Evolutionary conservation across 2,888 invertebrate genomes (phyloP).

Genomic region (Philaethria dido): DNA sequence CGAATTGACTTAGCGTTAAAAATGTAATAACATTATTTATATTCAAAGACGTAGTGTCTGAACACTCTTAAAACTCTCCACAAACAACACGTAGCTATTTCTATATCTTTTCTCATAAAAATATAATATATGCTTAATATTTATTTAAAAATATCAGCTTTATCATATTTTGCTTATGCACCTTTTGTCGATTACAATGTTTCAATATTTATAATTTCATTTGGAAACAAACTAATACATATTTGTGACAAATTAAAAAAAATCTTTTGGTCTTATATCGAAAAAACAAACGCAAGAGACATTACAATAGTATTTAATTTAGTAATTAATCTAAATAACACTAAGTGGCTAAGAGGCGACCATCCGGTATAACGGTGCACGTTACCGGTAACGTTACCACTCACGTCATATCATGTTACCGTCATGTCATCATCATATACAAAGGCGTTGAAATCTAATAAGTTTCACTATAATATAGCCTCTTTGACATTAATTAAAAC

Average conservation of each 20-base stretch:
- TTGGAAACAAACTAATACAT: not conserved
- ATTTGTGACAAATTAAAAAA: constrained; percentile 9
- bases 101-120: constrained; percentile 7
- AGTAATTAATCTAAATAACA: constrained; percentile 18
- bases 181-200: not conserved
- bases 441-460: too few relatives aligned
- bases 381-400: not conserved
- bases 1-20: constrained; percentile 12
- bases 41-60: not conserved
- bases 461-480: too few relatives aligned
- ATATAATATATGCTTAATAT: constrained; percentile 24
- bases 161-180: constrained; percentile 18
- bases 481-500: too few relatives aligned
- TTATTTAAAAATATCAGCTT: constrained; percentile 22
- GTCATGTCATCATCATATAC: not conserved
- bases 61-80: constrained; percentile 1
- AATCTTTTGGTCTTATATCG: not conserved
- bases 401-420: not conserved
- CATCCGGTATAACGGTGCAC: constrained; percentile 4
- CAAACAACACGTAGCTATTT: constrained; percentile 3
- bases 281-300: not conserved
- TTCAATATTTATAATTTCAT: not conserved
- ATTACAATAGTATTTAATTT: not conserved
- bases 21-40: constrained; percentile 7
- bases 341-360: constrained; percentile 17